Evolutionary conservation across 2,888 invertebrate genomes (phyloP).

Genomic region (Mimas tiliae): DNA sequence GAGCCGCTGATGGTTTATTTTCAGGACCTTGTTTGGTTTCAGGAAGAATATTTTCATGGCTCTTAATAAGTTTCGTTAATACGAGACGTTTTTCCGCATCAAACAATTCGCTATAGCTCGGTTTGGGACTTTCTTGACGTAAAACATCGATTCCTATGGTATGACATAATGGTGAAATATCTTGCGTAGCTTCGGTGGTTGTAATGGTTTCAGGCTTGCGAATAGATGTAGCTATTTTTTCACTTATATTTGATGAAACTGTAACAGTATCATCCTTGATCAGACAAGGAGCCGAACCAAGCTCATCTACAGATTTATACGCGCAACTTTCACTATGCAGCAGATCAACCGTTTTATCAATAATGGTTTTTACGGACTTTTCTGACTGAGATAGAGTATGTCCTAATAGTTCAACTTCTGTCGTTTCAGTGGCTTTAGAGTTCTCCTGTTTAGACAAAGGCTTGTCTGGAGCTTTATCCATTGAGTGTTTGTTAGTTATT

Average conservation of each 20-base stretch:
- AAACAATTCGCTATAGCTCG: constrained; percentile 56
- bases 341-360: neutral
- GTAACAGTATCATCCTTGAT: neutral
- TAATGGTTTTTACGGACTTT: neutral
- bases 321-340: neutral
- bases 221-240: neutral
- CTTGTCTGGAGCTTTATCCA: neutral
- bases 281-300: neutral
- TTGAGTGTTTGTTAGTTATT: constrained; percentile 23
- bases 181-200: neutral
- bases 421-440: constrained; percentile 24
- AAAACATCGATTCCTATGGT: constrained; percentile 31
- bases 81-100: constrained; percentile 56
- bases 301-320: neutral
- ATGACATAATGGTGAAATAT: neutral
- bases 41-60: neutral
- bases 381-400: neutral
- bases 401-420: neutral
- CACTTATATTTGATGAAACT: too few relatives aligned
- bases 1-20: neutral
- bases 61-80: constrained; percentile 23
- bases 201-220: neutral
- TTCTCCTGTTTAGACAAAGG: constrained; percentile 6
- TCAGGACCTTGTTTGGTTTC: neutral
- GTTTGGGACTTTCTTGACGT: constrained; percentile 46